A percentile compares a stretch with the other conserved stretches of the same genome.
phyloP scores from a whole-genome alignment of 2,888 invertebrate genomes.

The Strigamia crassipes region DNA sequence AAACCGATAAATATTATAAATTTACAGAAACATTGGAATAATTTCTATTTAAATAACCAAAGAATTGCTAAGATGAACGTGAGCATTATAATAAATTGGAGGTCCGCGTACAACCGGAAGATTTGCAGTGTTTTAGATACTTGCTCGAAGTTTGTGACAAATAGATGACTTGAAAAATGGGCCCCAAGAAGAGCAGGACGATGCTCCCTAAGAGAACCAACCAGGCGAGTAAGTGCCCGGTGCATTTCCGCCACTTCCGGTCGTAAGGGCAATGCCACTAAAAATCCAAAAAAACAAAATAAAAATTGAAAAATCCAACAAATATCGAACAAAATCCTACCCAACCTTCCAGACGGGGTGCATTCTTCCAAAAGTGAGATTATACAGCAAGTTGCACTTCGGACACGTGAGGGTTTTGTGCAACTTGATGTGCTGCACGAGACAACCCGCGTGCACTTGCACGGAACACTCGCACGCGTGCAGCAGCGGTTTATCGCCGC shows the following conservation, averaged over 20 bases:
- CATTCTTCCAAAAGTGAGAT: neutral
- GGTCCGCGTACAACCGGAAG: too few species aligned
- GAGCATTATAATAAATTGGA: too few species aligned
- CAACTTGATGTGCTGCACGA: neutral
- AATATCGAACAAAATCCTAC: neutral
- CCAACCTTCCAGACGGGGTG: neutral
- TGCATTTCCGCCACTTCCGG: neutral
- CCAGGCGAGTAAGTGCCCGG: neutral
- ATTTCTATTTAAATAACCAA: too few species aligned
- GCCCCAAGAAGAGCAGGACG: neutral
- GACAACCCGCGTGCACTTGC: neutral
- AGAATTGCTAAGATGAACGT: too few species aligned
- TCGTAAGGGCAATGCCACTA: slow-evolving; percentile 19
- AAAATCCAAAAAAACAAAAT: neutral
- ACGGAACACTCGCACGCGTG: neutral
- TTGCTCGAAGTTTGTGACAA: neutral
- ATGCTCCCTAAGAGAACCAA: neutral
- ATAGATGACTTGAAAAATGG: neutral
- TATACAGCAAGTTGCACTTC: neutral
- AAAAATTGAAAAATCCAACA: neutral
- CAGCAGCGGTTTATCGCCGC: neutral
- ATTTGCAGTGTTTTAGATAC: too few species aligned
- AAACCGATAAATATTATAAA: too few species aligned
- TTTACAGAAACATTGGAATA: too few species aligned
- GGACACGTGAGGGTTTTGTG: neutral